Percentiles rank a stretch among this genome's conserved stretches.
phyloP scores from a whole-genome alignment of 2,888 invertebrate genomes.

The Dynastes maya region DNA sequence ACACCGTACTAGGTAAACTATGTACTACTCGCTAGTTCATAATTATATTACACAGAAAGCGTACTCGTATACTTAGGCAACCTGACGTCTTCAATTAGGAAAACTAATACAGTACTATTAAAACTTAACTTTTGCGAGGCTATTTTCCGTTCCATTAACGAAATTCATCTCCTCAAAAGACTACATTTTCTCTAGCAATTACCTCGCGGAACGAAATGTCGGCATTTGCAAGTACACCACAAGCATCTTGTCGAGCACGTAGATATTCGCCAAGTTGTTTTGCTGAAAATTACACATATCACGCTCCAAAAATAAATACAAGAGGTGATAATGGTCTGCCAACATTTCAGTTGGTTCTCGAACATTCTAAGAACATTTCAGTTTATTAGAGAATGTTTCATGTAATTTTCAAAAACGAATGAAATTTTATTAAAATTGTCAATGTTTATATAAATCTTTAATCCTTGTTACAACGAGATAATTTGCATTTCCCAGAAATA shows the following conservation, averaged over 20 bases:
- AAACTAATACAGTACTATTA: conserved; percentile 22
- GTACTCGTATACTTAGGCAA: not conserved
- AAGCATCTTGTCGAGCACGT: not conserved
- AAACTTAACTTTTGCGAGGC: conserved; percentile 33
- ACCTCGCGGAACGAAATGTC: not conserved
- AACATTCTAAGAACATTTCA: too few relatives aligned
- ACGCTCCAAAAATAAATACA: not conserved
- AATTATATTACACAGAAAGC: not conserved
- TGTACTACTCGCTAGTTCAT: not conserved
- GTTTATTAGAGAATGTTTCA: too few relatives aligned
- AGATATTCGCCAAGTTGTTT: conserved; percentile 2
- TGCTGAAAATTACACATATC: not conserved
- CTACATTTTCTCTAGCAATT: conserved; percentile 33
- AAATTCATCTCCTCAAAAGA: conserved; percentile 41
- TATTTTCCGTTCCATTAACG: conserved; percentile 41
- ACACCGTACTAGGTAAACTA: not conserved
- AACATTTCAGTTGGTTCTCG: too few relatives aligned
- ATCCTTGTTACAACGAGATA: too few relatives aligned
- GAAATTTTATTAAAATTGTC: too few relatives aligned
- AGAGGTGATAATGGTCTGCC: too few relatives aligned
- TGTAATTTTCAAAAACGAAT: too few relatives aligned
- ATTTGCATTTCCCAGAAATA: too few relatives aligned
- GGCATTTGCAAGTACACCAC: not conserved
- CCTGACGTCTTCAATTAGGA: conserved; percentile 26
- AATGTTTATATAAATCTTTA: too few relatives aligned